Evolutionary conservation across 2,113 vertebrate species (phyloP).

Genomic region (Rhabdornis inornatus): DNA sequence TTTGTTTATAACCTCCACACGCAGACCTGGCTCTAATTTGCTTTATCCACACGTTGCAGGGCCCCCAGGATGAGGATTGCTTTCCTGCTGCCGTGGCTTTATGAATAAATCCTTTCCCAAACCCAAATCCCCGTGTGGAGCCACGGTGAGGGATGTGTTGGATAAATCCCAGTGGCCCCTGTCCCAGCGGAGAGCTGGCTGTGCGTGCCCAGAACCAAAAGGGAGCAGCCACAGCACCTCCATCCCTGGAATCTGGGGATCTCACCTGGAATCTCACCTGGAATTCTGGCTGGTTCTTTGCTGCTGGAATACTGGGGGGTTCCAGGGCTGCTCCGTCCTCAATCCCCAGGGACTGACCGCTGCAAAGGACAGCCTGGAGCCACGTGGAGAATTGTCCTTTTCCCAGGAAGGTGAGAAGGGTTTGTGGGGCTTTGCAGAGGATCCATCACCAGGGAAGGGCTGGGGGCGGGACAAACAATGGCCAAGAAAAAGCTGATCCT

Average conservation of each 20-base stretch:
- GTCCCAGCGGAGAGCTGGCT: not conserved
- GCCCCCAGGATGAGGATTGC: slow-evolving; percentile 31
- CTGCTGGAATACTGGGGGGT: not conserved
- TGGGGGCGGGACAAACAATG: not conserved
- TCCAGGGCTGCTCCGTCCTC: not conserved
- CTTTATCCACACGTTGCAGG: slow-evolving; percentile 13
- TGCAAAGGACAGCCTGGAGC: not conserved
- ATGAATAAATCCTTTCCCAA: slow-evolving; percentile 47
- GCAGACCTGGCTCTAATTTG: slow-evolving; percentile 30
- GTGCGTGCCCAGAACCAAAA: accelerated
- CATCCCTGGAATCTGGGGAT: not conserved
- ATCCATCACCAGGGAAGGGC: not conserved
- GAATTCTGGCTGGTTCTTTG: not conserved
- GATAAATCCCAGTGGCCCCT: not conserved
- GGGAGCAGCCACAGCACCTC: not conserved
- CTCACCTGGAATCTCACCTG: no score
- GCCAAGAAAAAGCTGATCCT: not conserved
- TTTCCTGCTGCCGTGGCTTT: slow-evolving; percentile 11
- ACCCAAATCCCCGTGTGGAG: not conserved
- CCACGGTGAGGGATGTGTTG: not conserved
- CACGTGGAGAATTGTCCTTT: accelerated
- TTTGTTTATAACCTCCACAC: slow-evolving; percentile 26
- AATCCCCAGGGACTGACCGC: accelerated
- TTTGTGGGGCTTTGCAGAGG: not conserved
- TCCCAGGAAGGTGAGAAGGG: not conserved